Conservation (phyloP, 2,888 invertebrate genomes). For the Cerastis leucographa region DNA sequence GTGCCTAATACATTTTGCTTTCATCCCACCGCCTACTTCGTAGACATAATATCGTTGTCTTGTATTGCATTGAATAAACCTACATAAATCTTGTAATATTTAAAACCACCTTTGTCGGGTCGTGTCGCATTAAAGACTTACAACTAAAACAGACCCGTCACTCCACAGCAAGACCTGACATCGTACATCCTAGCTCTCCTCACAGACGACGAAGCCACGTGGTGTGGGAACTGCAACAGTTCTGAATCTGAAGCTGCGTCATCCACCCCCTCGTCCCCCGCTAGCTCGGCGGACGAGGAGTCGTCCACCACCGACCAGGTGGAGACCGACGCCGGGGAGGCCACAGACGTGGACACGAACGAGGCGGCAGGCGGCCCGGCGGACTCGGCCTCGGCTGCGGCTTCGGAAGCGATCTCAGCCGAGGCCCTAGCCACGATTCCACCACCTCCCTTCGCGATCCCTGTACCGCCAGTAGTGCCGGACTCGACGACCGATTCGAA, state of each 20-base stretch:
- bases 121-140: not conserved
- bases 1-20: conserved; percentile 3
- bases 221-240: conserved; percentile 76
- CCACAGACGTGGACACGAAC: conserved; percentile 24
- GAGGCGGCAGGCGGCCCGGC: conserved; percentile 43
- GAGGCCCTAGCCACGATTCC: conserved; percentile 14
- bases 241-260: conserved; percentile 63
- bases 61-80: not conserved
- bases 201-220: conserved; percentile 84
- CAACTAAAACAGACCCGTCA: conserved; percentile 11
- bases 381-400: conserved; percentile 20
- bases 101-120: not conserved
- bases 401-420: not conserved
- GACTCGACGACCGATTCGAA: conserved; percentile 42
- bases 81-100: not conserved
- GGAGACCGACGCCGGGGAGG: conserved; percentile 22
- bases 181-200: conserved; percentile 85
- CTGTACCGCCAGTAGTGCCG: conserved; percentile 44
- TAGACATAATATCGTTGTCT: not conserved
- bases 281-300: conserved; percentile 42
- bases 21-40: not conserved
- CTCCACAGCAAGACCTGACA: conserved; percentile 83
- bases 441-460: conserved; percentile 41
- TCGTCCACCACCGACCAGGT: conserved; percentile 17
- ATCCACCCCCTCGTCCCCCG: conserved; percentile 46